Percentiles rank a stretch among this genome's conserved stretches.
Conservation (phyloP, 2,888 invertebrate genomes). For the Polietes domitor region DNA sequence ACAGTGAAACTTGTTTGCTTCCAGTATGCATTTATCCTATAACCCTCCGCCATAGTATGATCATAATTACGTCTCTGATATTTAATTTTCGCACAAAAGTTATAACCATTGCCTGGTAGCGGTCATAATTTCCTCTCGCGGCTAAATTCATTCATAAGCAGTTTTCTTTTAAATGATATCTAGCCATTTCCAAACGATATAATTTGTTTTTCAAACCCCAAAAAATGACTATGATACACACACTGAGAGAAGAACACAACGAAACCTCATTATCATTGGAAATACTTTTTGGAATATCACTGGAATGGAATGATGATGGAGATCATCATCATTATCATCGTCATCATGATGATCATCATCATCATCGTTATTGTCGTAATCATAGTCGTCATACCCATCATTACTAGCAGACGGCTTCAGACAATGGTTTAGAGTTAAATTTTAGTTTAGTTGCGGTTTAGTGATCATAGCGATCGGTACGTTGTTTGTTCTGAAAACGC, state of each 20-base stretch:
- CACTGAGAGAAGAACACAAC: neutral
- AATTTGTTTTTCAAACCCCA: neutral
- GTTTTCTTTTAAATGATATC: too few relatives aligned
- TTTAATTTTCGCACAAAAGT: too few relatives aligned
- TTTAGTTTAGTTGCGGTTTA: constrained; percentile 74
- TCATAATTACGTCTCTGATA: too few relatives aligned
- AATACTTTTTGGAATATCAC: constrained; percentile 45
- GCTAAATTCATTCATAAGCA: too few relatives aligned
- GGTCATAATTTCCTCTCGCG: too few relatives aligned
- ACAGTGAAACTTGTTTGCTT: too few relatives aligned
- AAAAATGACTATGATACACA: constrained; percentile 54
- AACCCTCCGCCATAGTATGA: too few relatives aligned
- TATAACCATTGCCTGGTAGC: too few relatives aligned
- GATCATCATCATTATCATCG: constrained; percentile 44
- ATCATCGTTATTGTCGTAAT: constrained; percentile 54
- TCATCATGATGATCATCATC: constrained; percentile 55
- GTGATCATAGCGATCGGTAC: constrained; percentile 73
- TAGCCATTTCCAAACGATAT: neutral
- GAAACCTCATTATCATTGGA: constrained; percentile 42
- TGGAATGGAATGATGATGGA: constrained; percentile 66
- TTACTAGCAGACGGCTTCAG: neutral
- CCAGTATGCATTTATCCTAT: too few relatives aligned
- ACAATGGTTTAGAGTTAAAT: constrained; percentile 11
- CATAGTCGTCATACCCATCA: neutral
- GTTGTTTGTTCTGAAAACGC: constrained; percentile 45